Base-by-base conservation (phyloP, 1,140 invertebrate species). In the Portunus trituberculatus region DNA sequence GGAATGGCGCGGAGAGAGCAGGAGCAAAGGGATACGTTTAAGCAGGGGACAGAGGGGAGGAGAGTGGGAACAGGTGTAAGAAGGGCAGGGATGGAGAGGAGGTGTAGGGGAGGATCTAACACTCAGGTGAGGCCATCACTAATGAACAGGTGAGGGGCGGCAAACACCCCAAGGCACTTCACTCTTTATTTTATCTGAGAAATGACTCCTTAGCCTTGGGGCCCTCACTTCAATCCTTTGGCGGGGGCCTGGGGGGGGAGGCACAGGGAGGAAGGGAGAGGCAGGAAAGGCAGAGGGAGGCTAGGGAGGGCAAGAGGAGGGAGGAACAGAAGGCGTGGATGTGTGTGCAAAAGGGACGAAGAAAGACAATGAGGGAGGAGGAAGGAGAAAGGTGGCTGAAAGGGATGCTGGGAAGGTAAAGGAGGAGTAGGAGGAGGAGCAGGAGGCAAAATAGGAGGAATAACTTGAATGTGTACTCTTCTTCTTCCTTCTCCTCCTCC, bases 251-350 rank as follows among this genome's bases (percentile, higher is more conserved):
- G 52, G 14, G 48, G 48, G 14, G 48, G 48, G 48, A 52, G 48
- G 48, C 6, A 91, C 20, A 91, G 46, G 52, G 46, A 91, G 90
- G 52, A n/a, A 91, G 90, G 52, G 46, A 29, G 90, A 52, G 90
- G 52, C 20, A 28, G 20, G 1, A 28, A 31, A 52, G 31, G 7
- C 29, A 29, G 6, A 4, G n/a, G 16, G 28, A 46, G 48, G 28
- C 8, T 16, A 28, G 20, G 1, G 48, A 31, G 28, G 31, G 7
- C 29, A 29, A 1, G 0, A 8, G 16, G 28, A 89, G 32, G 39
- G 45, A 90, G 88, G 46, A 10, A 32, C n/a, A 4, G n/a, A n/a
- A 39, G 39, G 39, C 39, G 39, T 39, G 39, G 39, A 39, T 39
- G 39, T 39, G 39, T 39, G 39, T 39, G 39, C 39, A 16, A n/a